Conservation (phyloP, 2,113 vertebrate genomes). For the Pseudorectes ferrugineus region DNA sequence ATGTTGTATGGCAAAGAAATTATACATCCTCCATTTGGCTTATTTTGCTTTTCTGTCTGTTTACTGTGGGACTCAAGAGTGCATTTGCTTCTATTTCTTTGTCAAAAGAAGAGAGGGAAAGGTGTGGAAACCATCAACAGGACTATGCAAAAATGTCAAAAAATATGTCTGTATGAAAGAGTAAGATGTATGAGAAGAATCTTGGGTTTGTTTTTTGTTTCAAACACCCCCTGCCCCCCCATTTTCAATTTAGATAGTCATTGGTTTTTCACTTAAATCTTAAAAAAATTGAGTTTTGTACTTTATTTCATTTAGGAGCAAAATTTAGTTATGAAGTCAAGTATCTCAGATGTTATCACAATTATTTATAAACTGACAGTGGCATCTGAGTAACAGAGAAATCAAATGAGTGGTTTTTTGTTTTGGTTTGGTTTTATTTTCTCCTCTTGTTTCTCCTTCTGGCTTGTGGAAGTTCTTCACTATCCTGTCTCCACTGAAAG, state of each 20-base stretch:
- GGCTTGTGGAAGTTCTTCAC: neutral
- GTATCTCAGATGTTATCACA: neutral
- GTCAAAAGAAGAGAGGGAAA: neutral
- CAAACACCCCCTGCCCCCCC: neutral
- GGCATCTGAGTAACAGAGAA: neutral
- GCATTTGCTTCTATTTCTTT: neutral
- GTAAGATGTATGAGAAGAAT: neutral
- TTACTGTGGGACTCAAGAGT: neutral
- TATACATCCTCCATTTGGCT: neutral
- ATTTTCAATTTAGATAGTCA: neutral
- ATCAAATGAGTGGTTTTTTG: neutral
- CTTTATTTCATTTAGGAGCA: neutral
- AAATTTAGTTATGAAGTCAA: neutral
- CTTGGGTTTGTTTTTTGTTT: neutral
- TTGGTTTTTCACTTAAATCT: neutral
- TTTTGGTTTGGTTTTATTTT: neutral
- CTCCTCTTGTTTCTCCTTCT: neutral
- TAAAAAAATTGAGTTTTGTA: fast-evolving
- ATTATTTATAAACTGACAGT: neutral
- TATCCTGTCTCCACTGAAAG: neutral
- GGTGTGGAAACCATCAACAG: neutral
- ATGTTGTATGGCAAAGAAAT: neutral
- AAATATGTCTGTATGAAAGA: neutral
- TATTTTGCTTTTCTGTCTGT: neutral
- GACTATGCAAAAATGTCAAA: neutral